Evolutionary conservation across 2,888 invertebrate species (phyloP), one percentile per base, ranked within the genome.

Genomic region (Nasonia oneida): DNA sequence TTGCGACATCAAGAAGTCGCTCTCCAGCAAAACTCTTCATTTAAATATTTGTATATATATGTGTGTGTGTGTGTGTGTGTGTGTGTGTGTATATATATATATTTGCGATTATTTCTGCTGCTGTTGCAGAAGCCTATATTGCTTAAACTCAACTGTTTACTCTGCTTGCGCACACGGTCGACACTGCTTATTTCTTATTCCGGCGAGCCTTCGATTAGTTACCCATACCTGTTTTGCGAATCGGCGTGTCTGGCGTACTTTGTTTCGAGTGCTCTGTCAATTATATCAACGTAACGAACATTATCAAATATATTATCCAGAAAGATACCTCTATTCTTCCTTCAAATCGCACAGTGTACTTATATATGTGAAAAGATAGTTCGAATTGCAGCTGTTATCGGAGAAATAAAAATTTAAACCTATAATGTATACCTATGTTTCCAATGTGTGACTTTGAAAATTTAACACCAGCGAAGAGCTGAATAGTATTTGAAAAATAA

Each of bases 1-100:
- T 82, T 86, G 87, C 85, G 75, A 77, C 73, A 73, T 57, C 47
- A 12, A 47, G 50, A 87, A 87, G 85, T 82, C 76, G 82, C n/a
- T 82, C 39, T 79, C 71, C 57, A 76, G 61, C 70, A 83, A 82
- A 83, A 79, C 67, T 74, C 75, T 81, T 71, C 53, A 75, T 82
- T 82, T 75, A 53, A 77, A 78, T 86, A 71, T 85, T 42, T 85
- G 23, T 71, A 10, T 78, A 42, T 73, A 57, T 76, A 61, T 80
- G 61, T 64, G 23, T 23, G 23, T 23, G 23, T 23, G 23, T 23
- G 23, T 23, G 23, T 23, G 23, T 23, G 23, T n/a, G n/a, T n/a
- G n/a, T n/a, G n/a, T n/a, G n/a, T n/a, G n/a, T n/a, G n/a, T 23
- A 23, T 23, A 23, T 23, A 23, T 23, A 23, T 23, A 23, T 81